Base-by-base conservation (phyloP, 2,113 vertebrate species). In the Cyphomyrus discorhynchus region DNA sequence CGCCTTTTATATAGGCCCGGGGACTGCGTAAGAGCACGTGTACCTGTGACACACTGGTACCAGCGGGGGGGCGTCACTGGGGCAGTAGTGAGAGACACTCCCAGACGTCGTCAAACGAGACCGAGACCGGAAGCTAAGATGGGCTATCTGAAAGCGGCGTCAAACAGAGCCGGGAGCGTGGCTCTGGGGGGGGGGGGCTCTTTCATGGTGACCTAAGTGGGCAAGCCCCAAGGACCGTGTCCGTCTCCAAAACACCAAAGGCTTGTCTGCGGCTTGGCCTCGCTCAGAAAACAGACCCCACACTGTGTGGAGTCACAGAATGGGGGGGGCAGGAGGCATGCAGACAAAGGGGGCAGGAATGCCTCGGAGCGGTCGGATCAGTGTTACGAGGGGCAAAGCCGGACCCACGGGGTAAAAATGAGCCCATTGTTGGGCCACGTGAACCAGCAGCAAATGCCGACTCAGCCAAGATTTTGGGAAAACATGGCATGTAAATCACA, bases 261-360 rank as follows among this genome's bases (percentile, higher is more conserved):
- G 88, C 45, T 21, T 47, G 88, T 46, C n/a, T 46, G 15, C 10
- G 27, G 88, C 88, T 5, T 6, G 27, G 31, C 53, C 13, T 27
- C 31, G 39, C 50, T 39, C 10, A 6, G 50, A 49, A 82, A 83
- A 89, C 47, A 35, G 88, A 89, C 49, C 50, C 56, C 19, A 10
- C 35, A n/a, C 70, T 58, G 88, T 84, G 31, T 27, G 77, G 52
- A 58, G 52, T 27, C 56, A n/a, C 8, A 15, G 15, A 11, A 7
- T 1, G 52, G 21, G 70, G 19, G 31, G 66, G 8, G 62, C 35
- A 46, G 13, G 35, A 7, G 15, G 62, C 50, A 46, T 35, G 46
- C 77, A 47, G 88, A 83, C 77, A 27, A 89, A 89, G 50, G 21
- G 88, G 50, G 31, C 50, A 83, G 27, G 39, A 62, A 49, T 27